Percentiles rank a stretch among this genome's conserved stretches.
Conservation (phyloP, 2,797 vertebrate species). For the Periophthalmus magnuspinnatus region DNA sequence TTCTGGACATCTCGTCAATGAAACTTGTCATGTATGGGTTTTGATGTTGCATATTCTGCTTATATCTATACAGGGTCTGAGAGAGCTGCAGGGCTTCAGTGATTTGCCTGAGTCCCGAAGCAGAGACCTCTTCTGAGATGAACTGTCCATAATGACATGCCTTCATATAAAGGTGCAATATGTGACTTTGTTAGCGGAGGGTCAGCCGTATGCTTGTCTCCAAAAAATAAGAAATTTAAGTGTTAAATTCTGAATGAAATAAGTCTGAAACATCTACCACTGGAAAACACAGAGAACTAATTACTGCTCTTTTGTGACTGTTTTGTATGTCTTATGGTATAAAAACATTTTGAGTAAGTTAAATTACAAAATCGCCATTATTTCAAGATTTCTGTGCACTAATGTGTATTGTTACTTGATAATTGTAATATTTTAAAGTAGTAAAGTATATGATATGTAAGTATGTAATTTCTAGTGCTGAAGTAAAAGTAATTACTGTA, state of each 20-base stretch:
- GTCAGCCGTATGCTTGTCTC: not conserved
- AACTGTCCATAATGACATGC: not conserved
- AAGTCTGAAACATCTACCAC: too few relatives aligned
- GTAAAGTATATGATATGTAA: not conserved
- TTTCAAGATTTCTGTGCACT: conserved; percentile 8
- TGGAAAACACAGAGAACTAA: not conserved
- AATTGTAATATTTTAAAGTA: not conserved
- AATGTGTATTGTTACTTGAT: not conserved
- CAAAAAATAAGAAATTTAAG: not conserved
- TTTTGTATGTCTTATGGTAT: not conserved
- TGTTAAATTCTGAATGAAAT: too few relatives aligned
- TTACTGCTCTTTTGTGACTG: not conserved
- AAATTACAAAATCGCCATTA: not conserved
- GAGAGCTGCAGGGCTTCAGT: conserved; percentile 84
- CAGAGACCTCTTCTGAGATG: conserved; percentile 63
- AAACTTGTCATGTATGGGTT: not conserved
- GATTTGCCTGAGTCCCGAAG: conserved; percentile 67
- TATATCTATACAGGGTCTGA: conserved; percentile 75
- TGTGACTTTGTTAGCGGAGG: not conserved
- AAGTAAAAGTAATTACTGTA: conserved; percentile 46
- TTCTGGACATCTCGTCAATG: not conserved
- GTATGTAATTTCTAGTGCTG: not conserved
- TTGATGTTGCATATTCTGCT: not conserved
- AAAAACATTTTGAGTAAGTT: not conserved
- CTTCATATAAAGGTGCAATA: not conserved